These are phyloP conservation scores for Pelecanoides urinatrix DNA, from an alignment of 2,113 vertebrate species.

Conservation along the genomic window DNA sequence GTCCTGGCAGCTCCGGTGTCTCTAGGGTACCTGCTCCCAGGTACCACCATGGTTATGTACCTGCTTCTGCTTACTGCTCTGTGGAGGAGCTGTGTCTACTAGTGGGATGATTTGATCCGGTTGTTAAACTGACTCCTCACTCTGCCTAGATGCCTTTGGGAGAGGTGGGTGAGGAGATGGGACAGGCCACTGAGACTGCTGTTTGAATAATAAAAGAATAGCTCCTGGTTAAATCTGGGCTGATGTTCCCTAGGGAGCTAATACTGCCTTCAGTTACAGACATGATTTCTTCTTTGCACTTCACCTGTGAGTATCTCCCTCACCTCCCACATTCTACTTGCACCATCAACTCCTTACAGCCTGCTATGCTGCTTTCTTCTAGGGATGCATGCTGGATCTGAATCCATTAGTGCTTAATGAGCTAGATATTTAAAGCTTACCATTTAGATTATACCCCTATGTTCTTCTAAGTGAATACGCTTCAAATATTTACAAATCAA, in stretches of 20 bases:
- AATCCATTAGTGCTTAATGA: not conserved
- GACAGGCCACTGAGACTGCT: not conserved
- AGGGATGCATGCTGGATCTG: not conserved
- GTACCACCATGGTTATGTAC: not conserved
- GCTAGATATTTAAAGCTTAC: not conserved
- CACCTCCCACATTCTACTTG: not conserved
- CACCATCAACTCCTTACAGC: not conserved
- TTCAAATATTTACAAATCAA: not conserved
- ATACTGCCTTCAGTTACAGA: not conserved
- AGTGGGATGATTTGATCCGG: fast-evolving
- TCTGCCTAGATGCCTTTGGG: not conserved
- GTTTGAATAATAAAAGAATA: not conserved
- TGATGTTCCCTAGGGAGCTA: not conserved
- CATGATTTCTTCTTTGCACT: not conserved
- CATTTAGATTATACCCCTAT: not conserved
- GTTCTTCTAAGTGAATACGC: not conserved
- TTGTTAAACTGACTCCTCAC: not conserved
- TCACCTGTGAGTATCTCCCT: not conserved
- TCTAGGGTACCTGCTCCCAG: not conserved
- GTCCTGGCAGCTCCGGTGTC: not conserved
- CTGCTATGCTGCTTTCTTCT: not conserved
- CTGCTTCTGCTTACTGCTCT: not conserved
- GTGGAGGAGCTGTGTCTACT: not conserved
- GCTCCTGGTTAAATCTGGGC: not conserved
- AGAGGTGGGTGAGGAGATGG: not conserved